Evolutionary conservation across 2,888 invertebrate genomes (phyloP).

Genomic region (Diogma glabrata): DNA sequence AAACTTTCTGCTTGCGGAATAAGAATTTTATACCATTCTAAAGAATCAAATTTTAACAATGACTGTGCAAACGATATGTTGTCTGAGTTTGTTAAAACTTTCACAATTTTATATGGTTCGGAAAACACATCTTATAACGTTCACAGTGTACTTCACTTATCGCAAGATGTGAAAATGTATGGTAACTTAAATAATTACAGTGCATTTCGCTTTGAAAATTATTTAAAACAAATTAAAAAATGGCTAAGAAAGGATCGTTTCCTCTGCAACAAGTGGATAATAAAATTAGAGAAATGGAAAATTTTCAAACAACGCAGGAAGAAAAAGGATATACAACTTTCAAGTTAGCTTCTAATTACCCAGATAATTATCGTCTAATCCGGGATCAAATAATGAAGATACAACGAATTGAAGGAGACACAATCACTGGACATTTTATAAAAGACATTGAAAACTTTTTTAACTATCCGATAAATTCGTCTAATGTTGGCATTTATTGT

Average conservation of each 20-base stretch:
- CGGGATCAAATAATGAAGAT: too few relatives aligned
- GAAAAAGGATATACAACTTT: background rate
- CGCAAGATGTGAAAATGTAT: background rate
- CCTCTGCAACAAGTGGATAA: background rate
- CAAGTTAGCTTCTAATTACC: background rate
- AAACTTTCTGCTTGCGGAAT: too few relatives aligned
- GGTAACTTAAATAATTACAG: background rate
- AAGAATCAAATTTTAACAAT: too few relatives aligned
- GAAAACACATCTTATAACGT: too few relatives aligned
- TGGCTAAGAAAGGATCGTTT: background rate
- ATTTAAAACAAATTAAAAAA: background rate
- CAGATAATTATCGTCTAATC: background rate
- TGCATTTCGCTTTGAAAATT: background rate
- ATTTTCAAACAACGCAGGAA: background rate
- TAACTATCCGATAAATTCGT: background rate
- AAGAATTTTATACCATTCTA: too few relatives aligned
- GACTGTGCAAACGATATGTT: too few relatives aligned
- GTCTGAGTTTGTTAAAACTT: too few relatives aligned
- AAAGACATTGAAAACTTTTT: background rate
- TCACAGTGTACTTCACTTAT: constrained; percentile 1
- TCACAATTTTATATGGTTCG: too few relatives aligned
- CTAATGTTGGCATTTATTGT: constrained; percentile 2
- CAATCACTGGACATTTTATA: background rate
- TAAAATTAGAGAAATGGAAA: background rate
- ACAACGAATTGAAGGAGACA: background rate